Percentiles rank a stretch among this genome's conserved stretches.
Evolutionary conservation across 2,888 invertebrate genomes (phyloP).

Genomic region (Ischnus inquisitorius): DNA sequence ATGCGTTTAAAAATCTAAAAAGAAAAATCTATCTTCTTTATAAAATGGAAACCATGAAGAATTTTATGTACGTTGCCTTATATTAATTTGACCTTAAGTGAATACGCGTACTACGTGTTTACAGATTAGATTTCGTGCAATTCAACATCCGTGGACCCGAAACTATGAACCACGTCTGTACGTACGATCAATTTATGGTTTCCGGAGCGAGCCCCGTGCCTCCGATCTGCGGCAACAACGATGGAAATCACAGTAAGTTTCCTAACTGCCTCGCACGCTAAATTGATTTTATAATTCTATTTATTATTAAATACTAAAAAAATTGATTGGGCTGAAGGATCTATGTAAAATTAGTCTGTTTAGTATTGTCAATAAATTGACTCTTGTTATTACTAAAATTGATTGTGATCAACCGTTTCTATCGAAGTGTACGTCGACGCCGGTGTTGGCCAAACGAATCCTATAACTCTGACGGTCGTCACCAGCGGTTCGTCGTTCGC

Average conservation of each 20-base stretch:
- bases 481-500: constrained; percentile 92
- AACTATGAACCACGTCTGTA: constrained; percentile 91
- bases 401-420: neutral
- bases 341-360: too few relatives aligned
- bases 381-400: too few relatives aligned
- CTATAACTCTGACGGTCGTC: constrained; percentile 93
- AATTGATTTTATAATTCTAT: neutral
- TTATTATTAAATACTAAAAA: too few relatives aligned
- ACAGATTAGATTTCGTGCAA: constrained; percentile 92
- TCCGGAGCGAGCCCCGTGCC: constrained; percentile 93
- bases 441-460: constrained; percentile 91
- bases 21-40: too few relatives aligned
- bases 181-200: constrained; percentile 94
- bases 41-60: too few relatives aligned
- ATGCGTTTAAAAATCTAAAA: too few relatives aligned
- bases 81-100: neutral
- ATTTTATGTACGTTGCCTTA: too few relatives aligned
- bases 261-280: neutral
- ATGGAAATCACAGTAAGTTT: constrained; percentile 93
- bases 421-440: constrained; percentile 93
- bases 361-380: too few relatives aligned
- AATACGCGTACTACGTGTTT: constrained; percentile 63
- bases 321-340: too few relatives aligned
- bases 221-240: constrained; percentile 92
- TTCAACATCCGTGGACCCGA: constrained; percentile 93